phyloP scores from a whole-genome alignment of 1,140 invertebrate species.

The Hermetia illucens region DNA sequence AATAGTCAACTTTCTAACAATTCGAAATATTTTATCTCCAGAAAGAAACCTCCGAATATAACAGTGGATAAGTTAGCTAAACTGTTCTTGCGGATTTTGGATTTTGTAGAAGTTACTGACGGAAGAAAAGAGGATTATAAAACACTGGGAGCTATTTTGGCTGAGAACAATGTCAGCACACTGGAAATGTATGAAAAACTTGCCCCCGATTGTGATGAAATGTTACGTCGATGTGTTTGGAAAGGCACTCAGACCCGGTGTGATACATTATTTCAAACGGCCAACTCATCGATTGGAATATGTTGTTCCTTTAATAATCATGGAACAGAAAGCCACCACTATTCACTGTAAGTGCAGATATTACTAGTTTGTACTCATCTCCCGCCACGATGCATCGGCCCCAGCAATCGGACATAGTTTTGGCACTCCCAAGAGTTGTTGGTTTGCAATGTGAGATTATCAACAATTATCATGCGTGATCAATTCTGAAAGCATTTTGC shows the following conservation, averaged over 20 bases:
- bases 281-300: slow-evolving; percentile 37
- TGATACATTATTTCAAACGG: slow-evolving; percentile 39
- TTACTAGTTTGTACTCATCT: too few species aligned
- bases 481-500: too few species aligned
- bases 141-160: slow-evolving; percentile 31
- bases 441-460: too few species aligned
- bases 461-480: too few species aligned
- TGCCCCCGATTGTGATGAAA: slow-evolving; percentile 35
- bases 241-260: slow-evolving; percentile 42
- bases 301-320: slow-evolving; percentile 54
- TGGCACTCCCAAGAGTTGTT: too few species aligned
- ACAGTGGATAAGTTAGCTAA: not conserved
- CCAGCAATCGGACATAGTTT: too few species aligned
- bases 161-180: slow-evolving; percentile 26
- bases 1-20: too few species aligned
- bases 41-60: slow-evolving; percentile 2
- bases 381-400: too few species aligned
- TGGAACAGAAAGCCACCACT: too few species aligned
- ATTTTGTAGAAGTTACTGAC: slow-evolving; percentile 1
- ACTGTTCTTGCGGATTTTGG: slow-evolving; percentile 3
- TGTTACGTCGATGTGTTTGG: slow-evolving; percentile 46
- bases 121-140: too few species aligned
- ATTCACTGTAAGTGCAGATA: too few species aligned
- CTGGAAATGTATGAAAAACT: slow-evolving; percentile 20
- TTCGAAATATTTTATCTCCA: too few species aligned